A percentile compares a stretch with the other conserved stretches of the same genome.
These are phyloP conservation scores for Alloplasta piceator DNA, from an alignment of 2,888 invertebrate genomes.

Conservation along the genomic window DNA sequence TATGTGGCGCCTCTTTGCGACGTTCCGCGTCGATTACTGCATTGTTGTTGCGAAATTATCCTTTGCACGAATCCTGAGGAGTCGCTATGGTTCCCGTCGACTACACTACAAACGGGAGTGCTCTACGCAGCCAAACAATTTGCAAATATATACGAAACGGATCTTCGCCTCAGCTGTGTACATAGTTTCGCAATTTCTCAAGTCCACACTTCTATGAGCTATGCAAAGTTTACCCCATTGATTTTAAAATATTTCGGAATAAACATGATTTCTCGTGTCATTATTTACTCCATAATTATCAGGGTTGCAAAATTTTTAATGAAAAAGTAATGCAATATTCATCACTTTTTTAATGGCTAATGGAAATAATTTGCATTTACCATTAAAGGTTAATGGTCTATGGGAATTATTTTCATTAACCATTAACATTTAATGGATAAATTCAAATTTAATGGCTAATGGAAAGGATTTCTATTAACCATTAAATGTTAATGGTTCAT, in stretches of 20 bases:
- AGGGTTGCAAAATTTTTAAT: too few species aligned
- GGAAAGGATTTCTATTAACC: too few species aligned
- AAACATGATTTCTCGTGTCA: not conserved
- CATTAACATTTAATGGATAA: too few species aligned
- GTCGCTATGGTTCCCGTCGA: slow-evolving; percentile 24
- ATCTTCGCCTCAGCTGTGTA: slow-evolving; percentile 33
- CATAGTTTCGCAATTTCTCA: not conserved
- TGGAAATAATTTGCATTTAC: too few species aligned
- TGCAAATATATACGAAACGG: slow-evolving; percentile 54
- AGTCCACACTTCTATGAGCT: not conserved
- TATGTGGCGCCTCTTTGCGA: slow-evolving; percentile 60
- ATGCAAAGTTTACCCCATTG: not conserved
- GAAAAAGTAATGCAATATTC: too few species aligned
- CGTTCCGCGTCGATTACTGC: slow-evolving; percentile 64
- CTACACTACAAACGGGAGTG: slow-evolving; percentile 43
- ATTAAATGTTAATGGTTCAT: too few species aligned
- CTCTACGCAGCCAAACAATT: slow-evolving; percentile 48
- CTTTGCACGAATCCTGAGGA: slow-evolving; percentile 46
- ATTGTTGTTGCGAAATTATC: slow-evolving; percentile 64
- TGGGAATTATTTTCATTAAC: too few species aligned
- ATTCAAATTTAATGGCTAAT: too few species aligned
- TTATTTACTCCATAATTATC: slow-evolving; percentile 9
- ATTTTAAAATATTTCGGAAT: not conserved
- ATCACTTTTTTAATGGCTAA: too few species aligned
- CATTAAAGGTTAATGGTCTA: too few species aligned